Evolutionary conservation across 2,888 invertebrate species (phyloP), one percentile per base, ranked within the genome.

Genomic region (Biston betularia): DNA sequence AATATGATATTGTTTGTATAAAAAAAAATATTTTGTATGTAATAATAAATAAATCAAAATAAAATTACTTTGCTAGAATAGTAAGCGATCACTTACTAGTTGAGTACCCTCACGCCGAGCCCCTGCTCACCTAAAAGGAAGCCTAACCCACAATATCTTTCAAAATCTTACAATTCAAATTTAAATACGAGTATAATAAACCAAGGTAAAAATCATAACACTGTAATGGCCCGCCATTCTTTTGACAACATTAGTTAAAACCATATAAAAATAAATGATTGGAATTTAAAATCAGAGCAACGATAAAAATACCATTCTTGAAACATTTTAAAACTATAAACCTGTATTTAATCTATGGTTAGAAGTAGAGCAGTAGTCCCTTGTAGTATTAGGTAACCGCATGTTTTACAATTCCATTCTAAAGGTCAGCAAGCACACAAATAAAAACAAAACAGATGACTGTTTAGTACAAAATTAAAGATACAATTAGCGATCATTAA

Each of bases 351-450:
- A 35, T n/a, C 49, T 33, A 45, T 55, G 15, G 24, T 33, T 14
- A 56, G 52, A 61, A 55, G 55, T 65, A 42, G 59, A 65, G 48
- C 54, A 59, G 48, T 48, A 42, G n/a, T 59, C 45, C 55, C 49
- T 54, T 49, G 54, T 34, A 60, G 44, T 45, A 49, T 59, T 58
- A 59, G 42, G 48, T 58, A 64, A 64, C 10, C 48, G 10, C 38
- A n/a, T 45, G 44, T 50, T 59, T 63, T 38, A 57, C 48, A 15
- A 11, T 38, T 12, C 42, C n/a, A 33, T 12, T 49, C n/a, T 24
- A 33, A 42, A 58, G 58, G 49, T 58, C 58, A 42, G n/a, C 40
- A 12, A 10, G 40, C 38, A 50, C 40, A 58, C 58, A 58, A 40
- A 49, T 40, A 58, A 46, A 33, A 58, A 58, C n/a, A 24, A 40